Evolutionary conservation across 2,797 vertebrate species (phyloP).

Genomic region (Chiroxiphia lanceolata): DNA sequence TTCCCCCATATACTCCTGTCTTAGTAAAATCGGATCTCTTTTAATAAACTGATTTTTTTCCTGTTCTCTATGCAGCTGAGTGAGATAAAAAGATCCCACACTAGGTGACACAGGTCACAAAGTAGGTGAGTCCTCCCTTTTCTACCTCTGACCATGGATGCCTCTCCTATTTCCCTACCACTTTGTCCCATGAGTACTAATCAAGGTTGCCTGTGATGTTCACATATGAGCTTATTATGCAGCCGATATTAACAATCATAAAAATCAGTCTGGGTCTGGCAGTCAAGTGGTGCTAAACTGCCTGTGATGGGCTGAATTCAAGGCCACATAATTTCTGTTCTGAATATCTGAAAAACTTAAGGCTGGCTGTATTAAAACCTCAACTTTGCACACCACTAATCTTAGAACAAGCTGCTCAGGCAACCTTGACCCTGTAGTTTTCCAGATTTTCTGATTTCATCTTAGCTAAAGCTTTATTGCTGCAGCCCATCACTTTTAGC

Average conservation of each 20-base stretch:
- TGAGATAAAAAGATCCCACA: not conserved
- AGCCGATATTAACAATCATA: not conserved
- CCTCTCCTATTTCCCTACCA: not conserved
- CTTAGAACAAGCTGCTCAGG: not conserved
- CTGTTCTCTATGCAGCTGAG: not conserved
- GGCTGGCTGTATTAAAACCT: slow-evolving; percentile 14
- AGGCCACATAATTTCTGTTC: not conserved
- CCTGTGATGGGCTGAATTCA: not conserved
- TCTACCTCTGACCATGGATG: not conserved
- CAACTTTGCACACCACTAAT: not conserved
- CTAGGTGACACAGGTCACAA: not conserved
- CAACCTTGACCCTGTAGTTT: not conserved
- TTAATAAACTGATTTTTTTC: not conserved
- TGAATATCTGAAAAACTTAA: not conserved
- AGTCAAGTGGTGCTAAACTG: not conserved
- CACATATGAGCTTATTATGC: not conserved
- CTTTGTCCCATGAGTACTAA: not conserved
- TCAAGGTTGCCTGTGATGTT: not conserved
- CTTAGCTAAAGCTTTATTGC: slow-evolving; percentile 21
- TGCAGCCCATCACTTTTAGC: not conserved
- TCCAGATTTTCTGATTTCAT: slow-evolving; percentile 22
- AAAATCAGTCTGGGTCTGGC: not conserved
- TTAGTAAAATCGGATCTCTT: not conserved
- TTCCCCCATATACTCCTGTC: not conserved
- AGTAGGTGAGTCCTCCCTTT: not conserved